Base-by-base conservation (phyloP, 2,888 invertebrate genomes). In the Latrodectus hesperus region DNA sequence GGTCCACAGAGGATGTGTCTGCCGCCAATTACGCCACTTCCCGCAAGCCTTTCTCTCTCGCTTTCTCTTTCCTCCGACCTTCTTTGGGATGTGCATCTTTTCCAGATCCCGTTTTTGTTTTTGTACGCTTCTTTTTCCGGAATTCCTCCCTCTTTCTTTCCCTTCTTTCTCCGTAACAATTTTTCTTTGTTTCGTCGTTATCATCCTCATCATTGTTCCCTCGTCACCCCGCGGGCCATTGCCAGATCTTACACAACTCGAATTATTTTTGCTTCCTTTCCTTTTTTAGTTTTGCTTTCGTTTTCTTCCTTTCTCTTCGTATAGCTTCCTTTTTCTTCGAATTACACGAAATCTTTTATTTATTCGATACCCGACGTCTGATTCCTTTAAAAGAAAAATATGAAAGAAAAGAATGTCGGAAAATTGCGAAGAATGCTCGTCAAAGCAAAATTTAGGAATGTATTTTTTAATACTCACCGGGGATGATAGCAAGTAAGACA, bases 11-110 rank as follows among this genome's bases (percentile, higher is more conserved):
- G 67, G 5, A 75, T 17, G 53, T 72, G 60, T n/a, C n/a, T 60
- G 53, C 78, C 75, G 72, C 80, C 86, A 86, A 86, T 86, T 86
- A 86, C 71, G 22, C 65, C 76, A 79, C 26, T 79, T 55, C 14
- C 67, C 65, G 52, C 72, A 68, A 51, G 68, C 71, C 53, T 38
- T 53, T 49, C 11, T 38, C 11, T 38, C 75, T 51, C 49, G 51
- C 70, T 67, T 83, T 76, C 75, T 60, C 67, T 67, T 17, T 68
- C 64, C 22, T 68, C 65, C 67, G 12, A 12, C 17, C 9, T 9
- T 26, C 67, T 26, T 53, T 49, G 14, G 11, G 9, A 17, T 17
- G 26, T 12, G 14, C n/a, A n/a, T 12, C 53, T 26, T 53, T 79
- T 67, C 67, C 22, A 14, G 53, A 55, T 73, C 51, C 73, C 22